These are phyloP conservation scores for Columba livia DNA, from an alignment of 2,113 vertebrate species.

Conservation along the genomic window DNA sequence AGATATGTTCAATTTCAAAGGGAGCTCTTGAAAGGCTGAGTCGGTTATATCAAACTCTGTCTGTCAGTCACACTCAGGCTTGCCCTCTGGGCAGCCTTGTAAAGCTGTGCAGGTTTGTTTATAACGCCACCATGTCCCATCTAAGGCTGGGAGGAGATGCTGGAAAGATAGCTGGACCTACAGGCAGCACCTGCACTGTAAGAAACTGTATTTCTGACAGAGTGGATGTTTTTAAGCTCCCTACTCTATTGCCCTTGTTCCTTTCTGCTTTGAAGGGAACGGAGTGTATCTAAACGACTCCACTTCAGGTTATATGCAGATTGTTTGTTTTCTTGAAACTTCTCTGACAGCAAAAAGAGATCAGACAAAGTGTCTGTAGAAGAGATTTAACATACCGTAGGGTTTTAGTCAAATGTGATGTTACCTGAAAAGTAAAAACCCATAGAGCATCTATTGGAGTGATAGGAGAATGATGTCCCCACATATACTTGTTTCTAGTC, in stretches of 20 bases:
- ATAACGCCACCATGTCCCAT: neutral
- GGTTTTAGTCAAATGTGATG: neutral
- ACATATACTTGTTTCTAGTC: neutral
- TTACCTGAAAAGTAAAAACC: neutral
- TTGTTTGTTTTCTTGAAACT: neutral
- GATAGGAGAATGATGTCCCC: neutral
- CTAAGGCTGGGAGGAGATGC: neutral
- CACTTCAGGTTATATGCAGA: neutral
- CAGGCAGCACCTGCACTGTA: neutral
- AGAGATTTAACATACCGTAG: neutral
- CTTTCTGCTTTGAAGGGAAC: neutral
- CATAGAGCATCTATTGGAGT: neutral
- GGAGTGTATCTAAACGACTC: neutral
- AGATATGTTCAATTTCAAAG: neutral
- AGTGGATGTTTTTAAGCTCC: neutral
- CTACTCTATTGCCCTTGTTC: neutral
- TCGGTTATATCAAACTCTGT: neutral
- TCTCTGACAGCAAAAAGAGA: neutral
- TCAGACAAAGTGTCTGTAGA: neutral
- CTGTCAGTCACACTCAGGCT: neutral
- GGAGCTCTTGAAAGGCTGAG: neutral
- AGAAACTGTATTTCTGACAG: neutral
- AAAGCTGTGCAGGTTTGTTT: neutral
- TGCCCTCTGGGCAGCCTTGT: neutral
- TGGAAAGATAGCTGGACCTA: neutral